Conservation (phyloP, 2,888 invertebrate genomes). For the Xanthorhoe designata region DNA sequence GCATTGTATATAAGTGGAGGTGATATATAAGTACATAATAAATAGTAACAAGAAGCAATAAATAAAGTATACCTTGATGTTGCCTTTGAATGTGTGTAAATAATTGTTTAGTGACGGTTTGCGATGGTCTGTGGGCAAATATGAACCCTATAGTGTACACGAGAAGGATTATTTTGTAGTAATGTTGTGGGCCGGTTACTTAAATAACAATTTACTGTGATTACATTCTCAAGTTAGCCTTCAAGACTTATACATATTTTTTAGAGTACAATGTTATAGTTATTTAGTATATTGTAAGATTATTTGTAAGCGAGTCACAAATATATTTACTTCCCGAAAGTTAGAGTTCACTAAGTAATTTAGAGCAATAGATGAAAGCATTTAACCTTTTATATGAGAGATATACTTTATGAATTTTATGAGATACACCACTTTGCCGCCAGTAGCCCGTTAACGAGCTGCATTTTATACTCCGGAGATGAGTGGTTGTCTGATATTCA, state of each 20-base stretch:
- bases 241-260: conserved; percentile 86
- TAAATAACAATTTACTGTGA: conserved; percentile 84
- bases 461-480: conserved; percentile 47
- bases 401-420: conserved; percentile 66
- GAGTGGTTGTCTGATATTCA: conserved; percentile 50
- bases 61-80: conserved; percentile 85
- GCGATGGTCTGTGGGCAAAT: conserved; percentile 62
- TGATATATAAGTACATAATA: conserved; percentile 83
- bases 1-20: conserved; percentile 77
- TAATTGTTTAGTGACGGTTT: conserved; percentile 69
- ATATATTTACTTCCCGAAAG: conserved; percentile 82
- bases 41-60: conserved; percentile 83
- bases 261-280: conserved; percentile 86
- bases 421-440: conserved; percentile 55
- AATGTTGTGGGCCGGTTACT: conserved; percentile 83
- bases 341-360: conserved; percentile 79
- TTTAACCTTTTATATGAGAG: conserved; percentile 81
- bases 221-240: conserved; percentile 85
- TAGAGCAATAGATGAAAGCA: conserved; percentile 80
- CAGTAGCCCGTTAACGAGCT: conserved; percentile 44
- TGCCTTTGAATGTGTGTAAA: conserved; percentile 81
- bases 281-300: conserved; percentile 82
- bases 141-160: conserved; percentile 56
- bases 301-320: conserved; percentile 83
- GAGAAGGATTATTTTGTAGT: conserved; percentile 77